Conservation (phyloP, 2,797 vertebrate genomes). For the Novumbra hubbsi region DNA sequence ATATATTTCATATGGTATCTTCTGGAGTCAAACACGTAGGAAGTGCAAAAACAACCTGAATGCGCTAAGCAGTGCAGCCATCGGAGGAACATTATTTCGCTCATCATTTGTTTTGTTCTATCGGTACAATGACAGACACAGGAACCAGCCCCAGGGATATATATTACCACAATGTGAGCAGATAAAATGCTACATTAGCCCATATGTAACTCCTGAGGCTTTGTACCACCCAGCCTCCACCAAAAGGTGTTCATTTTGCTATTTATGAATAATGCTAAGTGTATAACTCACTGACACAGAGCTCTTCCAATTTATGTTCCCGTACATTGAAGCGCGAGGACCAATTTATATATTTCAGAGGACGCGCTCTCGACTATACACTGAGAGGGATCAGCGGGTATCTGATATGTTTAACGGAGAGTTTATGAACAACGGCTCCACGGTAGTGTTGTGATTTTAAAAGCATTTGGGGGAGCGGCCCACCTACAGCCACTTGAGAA, state of each 20-base stretch:
- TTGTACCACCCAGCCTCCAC: constrained; percentile 55
- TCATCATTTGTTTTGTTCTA: constrained; percentile 71
- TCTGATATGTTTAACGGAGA: constrained; percentile 71
- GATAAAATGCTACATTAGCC: constrained; percentile 69
- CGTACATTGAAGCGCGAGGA: constrained; percentile 63
- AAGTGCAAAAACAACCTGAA: constrained; percentile 36
- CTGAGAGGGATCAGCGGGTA: constrained; percentile 66
- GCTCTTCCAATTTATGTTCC: constrained; percentile 77
- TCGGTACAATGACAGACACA: constrained; percentile 66
- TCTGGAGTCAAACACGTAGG: constrained; percentile 28
- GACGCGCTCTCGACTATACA: constrained; percentile 67
- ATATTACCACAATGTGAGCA: constrained; percentile 66
- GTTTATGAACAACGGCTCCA: constrained; percentile 66
- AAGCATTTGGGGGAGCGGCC: constrained; percentile 68
- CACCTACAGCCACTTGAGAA: constrained; percentile 68
- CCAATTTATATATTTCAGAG: constrained; percentile 78
- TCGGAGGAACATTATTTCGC: constrained; percentile 53
- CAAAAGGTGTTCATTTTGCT: constrained; percentile 67
- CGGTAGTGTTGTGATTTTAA: constrained; percentile 65
- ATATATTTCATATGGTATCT: constrained; percentile 38
- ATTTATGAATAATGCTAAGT: constrained; percentile 78
- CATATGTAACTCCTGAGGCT: constrained; percentile 69
- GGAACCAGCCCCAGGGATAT: constrained; percentile 64
- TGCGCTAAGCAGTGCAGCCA: constrained; percentile 39
- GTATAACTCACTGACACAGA: constrained; percentile 78